phyloP scores from a whole-genome alignment of 2,888 invertebrate species.

The Rotaria sp. region DNA sequence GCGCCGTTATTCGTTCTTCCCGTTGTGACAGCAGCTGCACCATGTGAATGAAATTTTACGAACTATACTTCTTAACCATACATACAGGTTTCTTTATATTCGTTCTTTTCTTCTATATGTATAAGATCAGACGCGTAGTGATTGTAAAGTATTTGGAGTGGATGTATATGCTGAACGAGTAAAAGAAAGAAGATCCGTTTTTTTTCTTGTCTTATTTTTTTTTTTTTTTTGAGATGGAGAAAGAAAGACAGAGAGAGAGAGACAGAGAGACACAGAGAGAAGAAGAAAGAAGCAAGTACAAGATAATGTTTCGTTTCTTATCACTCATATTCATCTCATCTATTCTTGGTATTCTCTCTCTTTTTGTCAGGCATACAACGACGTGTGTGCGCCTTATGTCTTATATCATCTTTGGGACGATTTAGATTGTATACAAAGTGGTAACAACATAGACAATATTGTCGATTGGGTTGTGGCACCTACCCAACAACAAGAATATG shows the following conservation, averaged over 20 bases:
- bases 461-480: background rate
- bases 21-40: background rate
- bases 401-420: background rate
- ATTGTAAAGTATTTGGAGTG: background rate
- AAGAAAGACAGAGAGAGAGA: background rate
- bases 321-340: background rate
- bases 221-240: background rate
- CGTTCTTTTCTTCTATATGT: background rate
- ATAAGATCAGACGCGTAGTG: background rate
- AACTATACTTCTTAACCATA: background rate
- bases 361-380: background rate
- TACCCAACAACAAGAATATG: background rate
- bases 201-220: background rate
- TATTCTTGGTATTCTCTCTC: background rate
- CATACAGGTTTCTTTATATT: background rate
- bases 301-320: constrained; percentile 13
- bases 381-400: background rate
- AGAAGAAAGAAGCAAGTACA: background rate
- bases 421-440: background rate
- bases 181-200: background rate
- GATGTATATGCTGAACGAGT: background rate
- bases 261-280: too few relatives aligned
- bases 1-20: background rate
- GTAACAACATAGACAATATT: background rate
- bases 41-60: background rate